Percentiles rank a stretch among this genome's conserved stretches.
Conservation (phyloP, 2,113 vertebrate species). For the Pardalotus punctatus region DNA sequence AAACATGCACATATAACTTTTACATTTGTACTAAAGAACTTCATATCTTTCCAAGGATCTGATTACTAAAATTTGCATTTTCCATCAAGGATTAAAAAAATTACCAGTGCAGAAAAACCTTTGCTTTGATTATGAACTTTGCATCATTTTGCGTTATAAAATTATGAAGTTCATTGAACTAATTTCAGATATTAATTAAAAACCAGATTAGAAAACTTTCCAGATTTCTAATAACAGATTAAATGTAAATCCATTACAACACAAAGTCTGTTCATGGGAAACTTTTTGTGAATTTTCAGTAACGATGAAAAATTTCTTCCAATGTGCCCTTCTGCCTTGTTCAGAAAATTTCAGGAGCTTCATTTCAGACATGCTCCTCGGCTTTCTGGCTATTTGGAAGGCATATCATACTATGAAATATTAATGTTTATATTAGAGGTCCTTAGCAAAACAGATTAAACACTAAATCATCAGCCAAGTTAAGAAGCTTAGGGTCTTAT, state of each 20-base stretch:
- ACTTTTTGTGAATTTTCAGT: neutral
- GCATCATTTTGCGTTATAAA: neutral
- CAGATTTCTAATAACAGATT: neutral
- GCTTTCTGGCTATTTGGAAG: neutral
- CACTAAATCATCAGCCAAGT: neutral
- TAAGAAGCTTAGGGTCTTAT: slow-evolving; percentile 49
- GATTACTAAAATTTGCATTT: neutral
- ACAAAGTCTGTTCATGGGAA: neutral
- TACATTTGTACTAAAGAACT: neutral
- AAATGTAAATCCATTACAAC: neutral
- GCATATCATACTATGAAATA: neutral
- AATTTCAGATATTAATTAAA: neutral
- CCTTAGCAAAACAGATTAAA: slow-evolving; percentile 28
- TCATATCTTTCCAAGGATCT: neutral
- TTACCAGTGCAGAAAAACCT: neutral
- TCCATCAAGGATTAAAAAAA: neutral
- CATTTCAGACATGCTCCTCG: neutral
- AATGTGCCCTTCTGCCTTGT: neutral
- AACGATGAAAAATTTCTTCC: neutral
- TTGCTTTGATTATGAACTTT: neutral
- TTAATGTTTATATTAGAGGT: neutral
- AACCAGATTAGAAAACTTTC: neutral
- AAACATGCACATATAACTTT: neutral
- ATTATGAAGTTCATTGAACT: neutral
- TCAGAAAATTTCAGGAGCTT: neutral